Base-by-base conservation (phyloP, 2,113 vertebrate genomes). In the Sylvietta virens region DNA sequence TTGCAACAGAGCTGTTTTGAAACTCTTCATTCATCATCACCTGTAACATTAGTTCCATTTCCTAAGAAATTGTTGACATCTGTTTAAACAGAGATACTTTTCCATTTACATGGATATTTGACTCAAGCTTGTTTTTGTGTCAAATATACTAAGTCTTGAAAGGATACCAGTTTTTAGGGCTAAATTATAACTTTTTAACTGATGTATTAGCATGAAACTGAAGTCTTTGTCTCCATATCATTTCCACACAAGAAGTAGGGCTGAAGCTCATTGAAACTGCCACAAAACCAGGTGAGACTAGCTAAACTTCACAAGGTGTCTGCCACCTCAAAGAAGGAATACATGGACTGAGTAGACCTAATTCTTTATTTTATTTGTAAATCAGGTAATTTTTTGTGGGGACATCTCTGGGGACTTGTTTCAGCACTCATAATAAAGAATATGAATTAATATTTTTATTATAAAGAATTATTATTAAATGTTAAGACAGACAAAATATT, bases 31-130 rank as follows among this genome's bases (percentile, higher is more conserved):
- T 79, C 47, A 51, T 78, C 42, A 60, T 44, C 33, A 78, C 48
- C 30, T 73, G 47, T 35, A 86, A 73, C 7, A 16, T 18, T 37
- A 71, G n/a, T 61, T 84, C 44, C 2, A 77, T 82, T 96, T 82
- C 47, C 82, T 64, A 86, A 78, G 33, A 96, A 86, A 81, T 64
- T 81, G 22, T 39, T 94, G 91, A 64, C 76, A 74, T 78, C 42
- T 94, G 24, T 81, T 91, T 77, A 86, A 92, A 94, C 64, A 86
- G 19, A 31, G 53, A 44, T 86, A 64, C 24, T 67, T 81, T 72
- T 70, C 13, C 40, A 57, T 79, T 40, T 80, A 66, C 23, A 33
- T 7, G 30, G 58, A 39, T 72, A 53, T 86, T 88, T 81, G 74
- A 86, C 24, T 57, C 27, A 53, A 64, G 10, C 4, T 73, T 66